Conservation (phyloP, 2,888 invertebrate species). For the Drosophila falleni region DNA sequence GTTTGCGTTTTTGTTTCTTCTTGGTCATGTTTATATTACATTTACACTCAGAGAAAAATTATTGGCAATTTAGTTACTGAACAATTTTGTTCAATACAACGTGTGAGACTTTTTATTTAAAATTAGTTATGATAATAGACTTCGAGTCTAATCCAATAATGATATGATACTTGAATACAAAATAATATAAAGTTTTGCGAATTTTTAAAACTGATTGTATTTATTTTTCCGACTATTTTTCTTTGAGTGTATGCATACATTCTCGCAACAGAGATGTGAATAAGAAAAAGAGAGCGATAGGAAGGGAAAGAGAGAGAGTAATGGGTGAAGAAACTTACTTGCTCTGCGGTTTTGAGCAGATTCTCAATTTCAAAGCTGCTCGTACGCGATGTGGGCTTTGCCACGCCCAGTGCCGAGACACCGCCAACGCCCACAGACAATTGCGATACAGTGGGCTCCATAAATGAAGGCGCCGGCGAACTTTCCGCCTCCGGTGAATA, state of each 20-base stretch:
- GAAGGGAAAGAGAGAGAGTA: background rate
- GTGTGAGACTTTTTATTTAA: too few species aligned
- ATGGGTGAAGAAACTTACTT: conserved; percentile 86
- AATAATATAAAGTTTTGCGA: too few species aligned
- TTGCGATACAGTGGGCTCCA: conserved; percentile 81
- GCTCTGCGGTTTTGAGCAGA: conserved; percentile 90
- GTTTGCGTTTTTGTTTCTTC: conserved; percentile 73
- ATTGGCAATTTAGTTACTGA: background rate
- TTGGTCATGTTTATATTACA: conserved; percentile 60
- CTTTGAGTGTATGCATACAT: background rate
- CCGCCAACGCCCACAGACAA: conserved; percentile 60
- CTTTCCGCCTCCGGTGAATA: conserved; percentile 89
- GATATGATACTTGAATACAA: too few species aligned
- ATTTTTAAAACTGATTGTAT: too few species aligned
- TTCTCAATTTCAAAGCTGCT: conserved; percentile 98
- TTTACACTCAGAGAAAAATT: conserved; percentile 11
- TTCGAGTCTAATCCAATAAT: too few species aligned
- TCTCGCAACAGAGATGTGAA: conserved; percentile 6
- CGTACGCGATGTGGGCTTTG: conserved; percentile 91
- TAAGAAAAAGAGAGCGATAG: background rate
- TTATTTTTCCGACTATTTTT: background rate
- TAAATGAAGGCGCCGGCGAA: conserved; percentile 86
- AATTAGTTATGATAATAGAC: too few species aligned
- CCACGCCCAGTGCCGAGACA: conserved; percentile 67
- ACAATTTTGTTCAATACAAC: background rate